phyloP scores from a whole-genome alignment of 2,113 vertebrate genomes.

The Marcusenius ussheri region DNA sequence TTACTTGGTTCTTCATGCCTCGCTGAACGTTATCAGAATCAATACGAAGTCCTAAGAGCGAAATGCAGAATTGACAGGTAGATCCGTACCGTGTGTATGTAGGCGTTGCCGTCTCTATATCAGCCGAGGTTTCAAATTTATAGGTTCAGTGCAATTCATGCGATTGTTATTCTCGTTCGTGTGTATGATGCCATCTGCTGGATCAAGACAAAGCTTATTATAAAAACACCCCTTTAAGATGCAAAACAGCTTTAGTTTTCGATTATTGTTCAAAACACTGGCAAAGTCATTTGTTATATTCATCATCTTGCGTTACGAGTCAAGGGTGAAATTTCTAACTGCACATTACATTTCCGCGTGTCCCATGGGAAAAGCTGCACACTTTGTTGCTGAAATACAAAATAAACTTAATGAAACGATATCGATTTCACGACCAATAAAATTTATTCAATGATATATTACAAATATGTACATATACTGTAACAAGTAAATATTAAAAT shows the following conservation, averaged over 20 bases:
- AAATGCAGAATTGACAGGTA: not conserved
- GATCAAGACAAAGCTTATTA: not conserved
- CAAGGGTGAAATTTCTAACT: not conserved
- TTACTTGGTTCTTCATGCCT: not conserved
- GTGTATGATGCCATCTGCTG: conserved; percentile 40
- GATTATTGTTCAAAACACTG: not conserved
- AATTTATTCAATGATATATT: conserved; percentile 99
- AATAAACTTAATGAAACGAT: not conserved
- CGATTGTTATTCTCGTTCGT: not conserved
- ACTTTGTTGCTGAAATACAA: not conserved
- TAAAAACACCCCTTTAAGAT: not conserved
- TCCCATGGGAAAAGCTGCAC: not conserved
- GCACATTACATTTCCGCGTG: not conserved
- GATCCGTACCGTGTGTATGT: not conserved
- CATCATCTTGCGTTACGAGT: not conserved
- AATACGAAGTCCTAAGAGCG: not conserved
- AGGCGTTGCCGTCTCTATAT: not conserved
- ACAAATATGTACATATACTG: conserved; percentile 94
- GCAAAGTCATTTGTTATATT: not conserved
- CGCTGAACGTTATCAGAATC: not conserved
- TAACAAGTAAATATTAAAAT: conserved; percentile 99
- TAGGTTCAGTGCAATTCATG: not conserved
- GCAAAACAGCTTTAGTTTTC: not conserved
- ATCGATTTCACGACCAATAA: conserved; percentile 88
- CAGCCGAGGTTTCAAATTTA: not conserved